A percentile compares a stretch with the other conserved stretches of the same genome.
Conservation (phyloP, 1,140 invertebrate genomes). For the Pteromalus puparum region DNA sequence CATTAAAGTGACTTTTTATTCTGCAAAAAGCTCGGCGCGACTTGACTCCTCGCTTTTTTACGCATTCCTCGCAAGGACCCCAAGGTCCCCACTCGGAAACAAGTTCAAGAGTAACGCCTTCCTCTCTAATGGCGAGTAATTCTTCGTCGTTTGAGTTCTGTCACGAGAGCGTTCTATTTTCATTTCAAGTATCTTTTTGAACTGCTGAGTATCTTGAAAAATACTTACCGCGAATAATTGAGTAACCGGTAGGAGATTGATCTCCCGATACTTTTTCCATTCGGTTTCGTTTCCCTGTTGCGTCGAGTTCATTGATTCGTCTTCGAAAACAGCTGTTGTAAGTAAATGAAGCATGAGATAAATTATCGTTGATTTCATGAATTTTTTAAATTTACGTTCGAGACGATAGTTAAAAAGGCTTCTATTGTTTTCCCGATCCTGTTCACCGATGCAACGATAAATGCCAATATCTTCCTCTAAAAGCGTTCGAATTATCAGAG, state of each 20-base stretch:
- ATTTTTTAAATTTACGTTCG: conserved; percentile 66
- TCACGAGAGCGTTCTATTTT: not conserved
- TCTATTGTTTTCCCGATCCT: conserved; percentile 65
- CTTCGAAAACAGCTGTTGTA: conserved; percentile 63
- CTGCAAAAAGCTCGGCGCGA: conserved; percentile 63
- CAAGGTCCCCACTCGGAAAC: conserved; percentile 67
- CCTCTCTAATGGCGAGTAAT: conserved; percentile 62
- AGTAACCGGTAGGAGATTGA: conserved; percentile 69
- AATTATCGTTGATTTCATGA: not conserved
- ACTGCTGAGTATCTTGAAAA: conserved; percentile 20
- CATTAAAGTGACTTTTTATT: conserved; percentile 63
- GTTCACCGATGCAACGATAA: conserved; percentile 66
- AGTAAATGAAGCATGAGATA: conserved; percentile 38
- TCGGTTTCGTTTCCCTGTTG: conserved; percentile 64
- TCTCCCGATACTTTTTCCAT: conserved; percentile 74
- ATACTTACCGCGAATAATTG: conserved; percentile 63
- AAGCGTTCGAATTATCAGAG: conserved; percentile 71
- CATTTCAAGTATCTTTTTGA: too few relatives aligned
- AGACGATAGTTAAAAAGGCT: conserved; percentile 73
- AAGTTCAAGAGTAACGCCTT: conserved; percentile 66
- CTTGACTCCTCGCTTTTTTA: conserved; percentile 61
- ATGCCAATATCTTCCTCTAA: conserved; percentile 69
- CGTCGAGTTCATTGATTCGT: conserved; percentile 44
- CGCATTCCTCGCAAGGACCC: conserved; percentile 66
- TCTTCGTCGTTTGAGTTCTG: conserved; percentile 67